Evolutionary conservation across 2,113 vertebrate species (phyloP), one percentile per base, ranked within the genome.

Genomic region (Origma solitaria): DNA sequence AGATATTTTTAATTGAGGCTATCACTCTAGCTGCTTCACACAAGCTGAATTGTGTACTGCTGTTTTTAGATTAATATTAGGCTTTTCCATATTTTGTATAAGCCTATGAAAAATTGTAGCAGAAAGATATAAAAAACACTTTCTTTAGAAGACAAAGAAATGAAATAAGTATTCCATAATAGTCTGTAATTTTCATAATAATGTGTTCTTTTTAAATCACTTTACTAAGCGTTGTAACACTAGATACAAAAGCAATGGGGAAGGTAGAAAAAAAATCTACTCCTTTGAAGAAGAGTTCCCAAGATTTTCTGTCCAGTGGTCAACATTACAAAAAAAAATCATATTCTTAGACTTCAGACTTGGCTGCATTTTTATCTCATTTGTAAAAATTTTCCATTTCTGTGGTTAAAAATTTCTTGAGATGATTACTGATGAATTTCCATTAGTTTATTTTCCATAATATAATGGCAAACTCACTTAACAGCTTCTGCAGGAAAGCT

Each of bases 391-490:
- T 88, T 62, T 80, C 28, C 4, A 47, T 72, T 82, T 60, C 10
- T 35, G 12, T 38, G 10, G 30, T 64, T 18, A 86, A 85, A 86
- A 76, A 24, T 30, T 38, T 11, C 14, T 72, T 66, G 8, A 86
- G 27, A 64, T 0, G 0, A 35, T 58, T 83, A 1, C 3, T 5
- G 9, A 33, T 24, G 23, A 38, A 3, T 64, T 50, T 60, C 61
- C 7, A 45, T 50, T 42, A 9, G 35, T 49, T 91, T 86, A 28
- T 68, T 70, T 82, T 60, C 24, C 40, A 19, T 61, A 65, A 27
- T 11, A 33, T 17, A 49, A 50, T 22, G 21, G 3, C 25, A 76
- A 79, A 78, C 15, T 82, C 14, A 33, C 8, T n/a, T 54, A 60
- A 64, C 2, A 78, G 7, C 6, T 33, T 27, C 33, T 35, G 4